These are phyloP conservation scores for Hyphantria cunea DNA, from an alignment of 1,140 invertebrate genomes.

Conservation along the genomic window DNA sequence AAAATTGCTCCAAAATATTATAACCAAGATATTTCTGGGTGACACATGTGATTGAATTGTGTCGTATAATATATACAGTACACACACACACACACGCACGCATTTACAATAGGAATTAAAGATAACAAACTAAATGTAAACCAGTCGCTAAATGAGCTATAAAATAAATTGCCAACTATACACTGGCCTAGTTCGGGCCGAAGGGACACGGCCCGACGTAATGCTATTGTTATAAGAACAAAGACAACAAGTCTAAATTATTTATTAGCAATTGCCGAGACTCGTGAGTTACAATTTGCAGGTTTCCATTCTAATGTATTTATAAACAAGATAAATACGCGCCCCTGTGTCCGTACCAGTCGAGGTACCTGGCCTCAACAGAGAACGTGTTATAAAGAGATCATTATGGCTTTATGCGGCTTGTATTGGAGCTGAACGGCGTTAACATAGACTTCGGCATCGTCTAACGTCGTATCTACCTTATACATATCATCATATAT, in stretches of 20 bases:
- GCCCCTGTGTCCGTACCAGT: slow-evolving; percentile 35
- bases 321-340: slow-evolving; percentile 65
- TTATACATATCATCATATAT: slow-evolving; percentile 56
- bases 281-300: slow-evolving; percentile 56
- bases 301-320: slow-evolving; percentile 60
- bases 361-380: slow-evolving; percentile 35
- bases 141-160: slow-evolving; percentile 78
- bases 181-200: slow-evolving; percentile 67
- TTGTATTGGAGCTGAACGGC: slow-evolving; percentile 56
- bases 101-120: slow-evolving; percentile 78
- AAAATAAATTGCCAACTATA: slow-evolving; percentile 76
- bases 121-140: slow-evolving; percentile 75
- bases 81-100: slow-evolving; percentile 78
- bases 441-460: slow-evolving; percentile 51
- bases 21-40: slow-evolving; percentile 46
- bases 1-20: slow-evolving; percentile 37
- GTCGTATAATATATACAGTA: slow-evolving; percentile 70
- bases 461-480: slow-evolving; percentile 55
- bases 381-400: slow-evolving; percentile 65
- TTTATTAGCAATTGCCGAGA: slow-evolving; percentile 52
- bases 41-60: slow-evolving; percentile 53
- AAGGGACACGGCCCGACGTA: slow-evolving; percentile 25
- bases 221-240: slow-evolving; percentile 46
- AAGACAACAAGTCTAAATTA: slow-evolving; percentile 49
- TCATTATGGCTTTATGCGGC: slow-evolving; percentile 73